These are phyloP conservation scores for Colius striatus DNA, from an alignment of 2,113 vertebrate species.

Conservation along the genomic window DNA sequence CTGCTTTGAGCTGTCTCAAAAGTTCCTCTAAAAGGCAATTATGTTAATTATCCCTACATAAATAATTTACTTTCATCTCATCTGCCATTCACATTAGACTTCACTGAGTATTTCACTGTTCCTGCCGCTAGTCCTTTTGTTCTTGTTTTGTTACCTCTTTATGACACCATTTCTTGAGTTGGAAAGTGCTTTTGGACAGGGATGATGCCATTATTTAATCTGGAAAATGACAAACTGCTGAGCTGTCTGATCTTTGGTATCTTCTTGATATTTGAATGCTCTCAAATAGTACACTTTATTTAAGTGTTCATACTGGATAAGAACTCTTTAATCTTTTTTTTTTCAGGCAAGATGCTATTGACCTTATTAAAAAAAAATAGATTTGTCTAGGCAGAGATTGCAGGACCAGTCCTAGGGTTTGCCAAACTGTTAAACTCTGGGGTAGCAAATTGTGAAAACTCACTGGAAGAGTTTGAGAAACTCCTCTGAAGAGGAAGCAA, in stretches of 20 bases:
- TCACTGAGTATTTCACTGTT: background rate
- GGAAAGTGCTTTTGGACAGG: background rate
- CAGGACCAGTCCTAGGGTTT: background rate
- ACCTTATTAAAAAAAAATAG: background rate
- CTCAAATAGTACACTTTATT: background rate
- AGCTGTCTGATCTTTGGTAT: background rate
- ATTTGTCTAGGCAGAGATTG: background rate
- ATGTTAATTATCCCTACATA: background rate
- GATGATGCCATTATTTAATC: background rate
- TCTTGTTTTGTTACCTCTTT: background rate
- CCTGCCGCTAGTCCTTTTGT: background rate
- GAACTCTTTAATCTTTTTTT: background rate
- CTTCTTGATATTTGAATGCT: background rate
- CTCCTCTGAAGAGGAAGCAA: background rate
- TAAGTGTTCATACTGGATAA: background rate
- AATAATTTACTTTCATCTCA: background rate
- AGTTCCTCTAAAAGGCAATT: background rate
- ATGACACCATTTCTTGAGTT: background rate
- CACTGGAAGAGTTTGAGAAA: background rate
- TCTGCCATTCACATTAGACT: background rate
- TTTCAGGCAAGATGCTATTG: background rate
- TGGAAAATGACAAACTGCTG: background rate
- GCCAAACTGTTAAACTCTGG: background rate
- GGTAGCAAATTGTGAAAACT: background rate
- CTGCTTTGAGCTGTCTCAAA: background rate